phyloP scores from a whole-genome alignment of 2,797 vertebrate species.

The Spheniscus humboldti region DNA sequence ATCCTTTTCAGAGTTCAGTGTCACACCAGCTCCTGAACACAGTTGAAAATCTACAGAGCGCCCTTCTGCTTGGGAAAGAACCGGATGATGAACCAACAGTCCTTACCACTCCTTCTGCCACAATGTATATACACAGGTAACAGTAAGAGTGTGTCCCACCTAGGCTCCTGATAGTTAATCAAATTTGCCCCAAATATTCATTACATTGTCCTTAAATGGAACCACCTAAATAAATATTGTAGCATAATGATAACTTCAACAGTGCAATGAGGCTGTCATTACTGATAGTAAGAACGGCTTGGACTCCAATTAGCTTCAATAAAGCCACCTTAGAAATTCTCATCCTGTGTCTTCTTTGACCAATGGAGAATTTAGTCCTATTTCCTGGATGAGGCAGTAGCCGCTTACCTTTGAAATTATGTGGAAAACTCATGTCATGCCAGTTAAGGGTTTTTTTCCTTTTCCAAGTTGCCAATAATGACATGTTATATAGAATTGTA shows the following conservation, averaged over 20 bases:
- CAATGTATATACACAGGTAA: slow-evolving; percentile 90
- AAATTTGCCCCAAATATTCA: neutral
- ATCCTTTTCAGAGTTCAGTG: slow-evolving; percentile 59
- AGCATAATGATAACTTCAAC: neutral
- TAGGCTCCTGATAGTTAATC: neutral
- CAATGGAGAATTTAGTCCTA: neutral
- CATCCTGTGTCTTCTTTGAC: neutral
- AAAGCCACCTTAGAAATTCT: neutral
- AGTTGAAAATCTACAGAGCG: slow-evolving; percentile 83
- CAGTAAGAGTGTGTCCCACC: neutral
- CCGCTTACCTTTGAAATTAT: neutral
- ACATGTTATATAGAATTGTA: neutral
- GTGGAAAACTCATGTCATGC: neutral
- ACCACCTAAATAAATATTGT: neutral
- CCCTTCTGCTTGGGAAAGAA: slow-evolving; percentile 80
- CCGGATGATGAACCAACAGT: slow-evolving; percentile 75
- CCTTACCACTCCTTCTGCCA: slow-evolving; percentile 79
- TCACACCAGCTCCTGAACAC: slow-evolving; percentile 76
- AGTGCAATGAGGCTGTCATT: neutral
- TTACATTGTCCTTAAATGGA: neutral
- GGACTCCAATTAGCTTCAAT: neutral
- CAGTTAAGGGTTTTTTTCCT: neutral
- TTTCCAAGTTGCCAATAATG: neutral
- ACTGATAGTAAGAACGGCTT: neutral
- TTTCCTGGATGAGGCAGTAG: neutral